Base-by-base conservation (phyloP, 2,113 vertebrate genomes). In the Microcebus tavaratra region DNA sequence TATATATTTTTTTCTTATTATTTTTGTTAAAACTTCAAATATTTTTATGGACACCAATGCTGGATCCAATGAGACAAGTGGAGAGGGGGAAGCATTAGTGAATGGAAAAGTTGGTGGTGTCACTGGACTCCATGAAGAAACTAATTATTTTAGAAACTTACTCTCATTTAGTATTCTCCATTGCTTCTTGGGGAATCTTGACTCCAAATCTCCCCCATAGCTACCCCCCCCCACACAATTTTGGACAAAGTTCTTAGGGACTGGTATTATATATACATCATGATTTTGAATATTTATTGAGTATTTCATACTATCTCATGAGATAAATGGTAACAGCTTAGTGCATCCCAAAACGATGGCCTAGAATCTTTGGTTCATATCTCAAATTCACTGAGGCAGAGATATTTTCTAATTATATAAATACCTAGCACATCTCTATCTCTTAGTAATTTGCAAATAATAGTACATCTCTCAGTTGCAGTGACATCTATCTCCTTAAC, bases 361-460 rank as follows among this genome's bases (percentile, higher is more conserved):
- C 8, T 21, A 72, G 45, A 94, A 91, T 53, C 89, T 53, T 25
- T 79, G 20, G 39, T 61, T 86, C 23, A 65, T 59, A 82, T 82
- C 83, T 91, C 18, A 84, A 84, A 50, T 89, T 90, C 34, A 93
- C 5, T 85, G 72, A 91, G 36, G 61, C 29, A 91, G 27, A 53
- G 18, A 92, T 48, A 13, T 76, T 84, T 36, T 29, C 27, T 55
- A 84, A 96, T 78, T 92, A 23, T 94, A 18, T 90, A 96, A 97
- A 34, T 91, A 93, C 34, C 18, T 82, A 88, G 34, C 12, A 67
- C 31, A 95, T 93, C 81, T 90, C 63, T 83, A 70, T 84, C 15
- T 12, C 39, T 83, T 67, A 89, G 79, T 91, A 86, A 95, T 91
- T 95, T 88, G 17, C 59, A 97, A 93, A 94, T 83, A 87, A 92